Base-by-base conservation (phyloP, 2,888 invertebrate species). In the Lamellibrachia columna region DNA sequence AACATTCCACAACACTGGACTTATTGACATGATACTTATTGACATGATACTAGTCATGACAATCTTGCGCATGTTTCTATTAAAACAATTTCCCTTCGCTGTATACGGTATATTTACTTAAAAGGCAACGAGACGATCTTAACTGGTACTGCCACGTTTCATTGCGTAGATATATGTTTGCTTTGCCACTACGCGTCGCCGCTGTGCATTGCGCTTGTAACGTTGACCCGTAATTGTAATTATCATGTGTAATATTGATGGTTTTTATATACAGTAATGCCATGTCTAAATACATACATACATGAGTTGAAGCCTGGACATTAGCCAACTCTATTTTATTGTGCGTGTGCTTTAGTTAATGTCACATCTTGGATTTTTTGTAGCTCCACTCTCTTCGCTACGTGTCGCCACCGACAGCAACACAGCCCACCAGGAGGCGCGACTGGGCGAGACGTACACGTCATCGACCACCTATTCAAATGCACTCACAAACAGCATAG, bases 361-460 rank as follows among this genome's bases (percentile, higher is more conserved):
- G 22, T 75, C 15, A 22, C 6, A 6, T 22, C n/a, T 75, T 75
- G 22, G 15, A 22, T 75, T 22, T 75, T 15, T 75, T 22, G 1
- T 75, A 75, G 75, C 75, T 75, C 75, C 75, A 75, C 75, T 75
- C 75, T 75, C 75, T 2, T 75, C 75, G 22, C 75, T 75, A 75
- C 75, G 75, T 75, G 75, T 75, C 75, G 75, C 22, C 75, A 75
- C 75, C 75, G 75, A 75, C 22, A 75, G 75, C 75, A 75, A n/a
- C 22, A 75, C 75, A 11, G 15, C 75, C 75, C 75, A 75, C 75
- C 75, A 75, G 75, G 75, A 75, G 75, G 75, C 75, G 75, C 75
- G 75, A 75, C 4, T 75, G 75, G 75, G 75, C 0, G 75, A 75
- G 75, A 75, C 75, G 22, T 75, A 75, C 22, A 75, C 75, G 22